These are phyloP conservation scores for Propithecus coquereli DNA, from an alignment of 2,113 vertebrate species.

Conservation along the genomic window DNA sequence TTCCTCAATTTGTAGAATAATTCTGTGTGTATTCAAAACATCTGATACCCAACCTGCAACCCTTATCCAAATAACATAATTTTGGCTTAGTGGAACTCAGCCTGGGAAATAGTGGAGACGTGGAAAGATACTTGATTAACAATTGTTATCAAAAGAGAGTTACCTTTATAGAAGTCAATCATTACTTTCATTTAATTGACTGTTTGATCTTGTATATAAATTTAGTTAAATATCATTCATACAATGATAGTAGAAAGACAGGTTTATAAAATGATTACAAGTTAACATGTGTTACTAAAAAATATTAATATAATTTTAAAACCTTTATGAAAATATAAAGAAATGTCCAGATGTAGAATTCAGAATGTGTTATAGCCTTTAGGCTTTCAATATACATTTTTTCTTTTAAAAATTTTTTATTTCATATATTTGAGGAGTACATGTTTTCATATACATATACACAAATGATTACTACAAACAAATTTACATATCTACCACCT, in stretches of 20 bases:
- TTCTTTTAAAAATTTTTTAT: too few relatives aligned
- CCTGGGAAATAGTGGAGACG: not conserved
- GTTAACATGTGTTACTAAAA: not conserved
- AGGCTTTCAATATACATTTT: not conserved
- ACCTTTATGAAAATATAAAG: not conserved
- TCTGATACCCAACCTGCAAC: not conserved
- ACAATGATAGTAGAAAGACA: not conserved
- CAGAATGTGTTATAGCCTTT: not conserved
- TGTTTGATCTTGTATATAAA: not conserved
- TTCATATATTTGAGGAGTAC: too few relatives aligned
- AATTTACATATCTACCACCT: too few relatives aligned
- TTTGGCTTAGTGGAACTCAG: not conserved
- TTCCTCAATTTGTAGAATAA: not conserved
- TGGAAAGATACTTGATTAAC: not conserved
- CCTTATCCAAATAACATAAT: not conserved
- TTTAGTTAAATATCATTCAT: not conserved
- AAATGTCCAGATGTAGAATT: not conserved
- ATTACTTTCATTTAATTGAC: not conserved
- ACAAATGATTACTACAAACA: too few relatives aligned
- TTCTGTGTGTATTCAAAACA: not conserved
- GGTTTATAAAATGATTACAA: not conserved
- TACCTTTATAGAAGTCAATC: not conserved
- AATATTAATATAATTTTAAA: not conserved
- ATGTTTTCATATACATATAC: too few relatives aligned
- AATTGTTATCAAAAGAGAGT: not conserved